Percentiles rank a stretch among this genome's conserved stretches.
phyloP scores from a whole-genome alignment of 2,888 invertebrate genomes.

The Cenopis cana region DNA sequence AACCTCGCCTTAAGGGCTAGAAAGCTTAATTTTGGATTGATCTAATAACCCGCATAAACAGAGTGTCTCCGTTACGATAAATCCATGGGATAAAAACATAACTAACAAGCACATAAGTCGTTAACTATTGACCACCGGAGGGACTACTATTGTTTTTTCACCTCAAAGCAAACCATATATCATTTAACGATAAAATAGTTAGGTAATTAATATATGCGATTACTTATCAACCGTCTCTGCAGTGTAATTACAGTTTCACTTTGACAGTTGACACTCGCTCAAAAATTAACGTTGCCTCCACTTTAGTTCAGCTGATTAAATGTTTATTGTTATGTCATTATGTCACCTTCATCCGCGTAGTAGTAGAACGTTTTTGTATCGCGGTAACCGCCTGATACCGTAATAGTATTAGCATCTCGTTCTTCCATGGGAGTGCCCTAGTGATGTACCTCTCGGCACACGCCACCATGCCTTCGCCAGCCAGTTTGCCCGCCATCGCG shows the following conservation, averaged over 20 bases:
- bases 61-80: too few relatives aligned
- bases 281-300: background rate
- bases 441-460: conserved; percentile 35
- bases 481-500: conserved; percentile 66
- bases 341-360: conserved; percentile 1
- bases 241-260: background rate
- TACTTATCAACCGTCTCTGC: background rate
- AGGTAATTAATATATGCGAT: conserved; percentile 9
- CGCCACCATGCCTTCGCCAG: conserved; percentile 14
- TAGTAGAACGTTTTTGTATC: conserved; percentile 17
- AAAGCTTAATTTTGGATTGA: too few relatives aligned
- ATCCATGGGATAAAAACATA: too few relatives aligned
- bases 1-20: too few relatives aligned
- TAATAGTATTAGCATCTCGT: conserved; percentile 50
- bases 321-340: conserved; percentile 34
- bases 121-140: too few relatives aligned
- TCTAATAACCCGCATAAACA: too few relatives aligned
- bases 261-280: too few relatives aligned
- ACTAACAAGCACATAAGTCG: too few relatives aligned
- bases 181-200: background rate
- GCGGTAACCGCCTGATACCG: conserved; percentile 45
- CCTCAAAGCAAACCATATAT: too few relatives aligned
- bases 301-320: conserved; percentile 29
- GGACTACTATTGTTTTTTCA: too few relatives aligned
- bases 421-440: conserved; percentile 45